A percentile compares a stretch with the other conserved stretches of the same genome.
phyloP scores from a whole-genome alignment of 2,888 invertebrate species.

The Polyommatus iphigenia region DNA sequence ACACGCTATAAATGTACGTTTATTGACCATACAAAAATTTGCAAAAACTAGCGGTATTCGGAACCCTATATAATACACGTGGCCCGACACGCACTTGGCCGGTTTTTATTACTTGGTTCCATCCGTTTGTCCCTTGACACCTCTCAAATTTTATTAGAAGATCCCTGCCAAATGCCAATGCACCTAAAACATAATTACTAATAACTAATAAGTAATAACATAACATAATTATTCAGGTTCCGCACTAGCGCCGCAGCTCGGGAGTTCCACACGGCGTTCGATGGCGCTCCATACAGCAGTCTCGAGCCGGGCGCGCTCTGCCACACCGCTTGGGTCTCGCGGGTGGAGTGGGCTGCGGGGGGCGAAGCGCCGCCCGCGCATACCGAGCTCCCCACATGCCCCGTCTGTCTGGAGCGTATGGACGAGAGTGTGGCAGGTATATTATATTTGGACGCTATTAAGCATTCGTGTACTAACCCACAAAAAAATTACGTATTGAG shows the following conservation, averaged over 20 bases:
- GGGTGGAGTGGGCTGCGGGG: conserved; percentile 91
- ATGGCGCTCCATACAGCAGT: conserved; percentile 95
- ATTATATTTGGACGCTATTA: conserved; percentile 58
- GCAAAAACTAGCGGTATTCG: no score
- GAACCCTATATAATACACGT: no score
- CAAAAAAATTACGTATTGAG: no score
- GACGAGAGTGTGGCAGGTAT: conserved; percentile 99
- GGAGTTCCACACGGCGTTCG: conserved; percentile 95
- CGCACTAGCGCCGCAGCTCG: conserved; percentile 88
- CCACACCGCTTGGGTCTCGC: conserved; percentile 96
- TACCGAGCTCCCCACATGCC: conserved; percentile 98
- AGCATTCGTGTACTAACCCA: no score
- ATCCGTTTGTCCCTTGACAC: no score
- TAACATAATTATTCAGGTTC: conserved; percentile 68
- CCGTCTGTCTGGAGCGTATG: conserved; percentile 97
- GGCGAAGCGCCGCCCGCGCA: conserved; percentile 86
- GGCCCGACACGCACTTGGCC: no score
- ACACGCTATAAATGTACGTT: no score
- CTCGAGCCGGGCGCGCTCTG: conserved; percentile 95
- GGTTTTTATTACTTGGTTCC: no score
- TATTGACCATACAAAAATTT: no score
- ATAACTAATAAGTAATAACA: background rate
- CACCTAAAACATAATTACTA: no score
- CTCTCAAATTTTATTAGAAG: no score
- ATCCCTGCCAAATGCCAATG: no score